A percentile compares a stretch with the other conserved stretches of the same genome.
phyloP scores from a whole-genome alignment of 2,888 invertebrate genomes.

The Gortyna flavago region DNA sequence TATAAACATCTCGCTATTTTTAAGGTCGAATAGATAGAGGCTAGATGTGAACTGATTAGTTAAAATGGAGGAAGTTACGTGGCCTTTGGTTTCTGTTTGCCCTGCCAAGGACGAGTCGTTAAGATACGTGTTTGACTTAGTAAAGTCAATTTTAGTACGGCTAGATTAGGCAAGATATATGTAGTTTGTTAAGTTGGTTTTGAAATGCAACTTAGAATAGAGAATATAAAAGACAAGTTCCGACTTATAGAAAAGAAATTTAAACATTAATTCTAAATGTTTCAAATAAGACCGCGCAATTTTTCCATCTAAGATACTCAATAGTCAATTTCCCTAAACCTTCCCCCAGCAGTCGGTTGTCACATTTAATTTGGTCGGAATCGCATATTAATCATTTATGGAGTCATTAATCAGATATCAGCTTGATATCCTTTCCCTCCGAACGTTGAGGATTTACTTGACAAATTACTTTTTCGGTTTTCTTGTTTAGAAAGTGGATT shows the following conservation, averaged over 20 bases:
- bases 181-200: slow-evolving; percentile 7
- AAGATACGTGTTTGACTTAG: slow-evolving; percentile 49
- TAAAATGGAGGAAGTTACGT: slow-evolving; percentile 61
- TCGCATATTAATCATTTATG: slow-evolving; percentile 80
- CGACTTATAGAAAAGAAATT: slow-evolving; percentile 16
- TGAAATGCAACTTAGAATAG: slow-evolving; percentile 1
- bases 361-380: slow-evolving; percentile 71
- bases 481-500: slow-evolving; percentile 76
- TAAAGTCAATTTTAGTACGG: slow-evolving; percentile 27
- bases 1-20: slow-evolving; percentile 54
- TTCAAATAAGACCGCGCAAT: slow-evolving; percentile 19
- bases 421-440: slow-evolving; percentile 75
- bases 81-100: slow-evolving; percentile 60
- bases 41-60: slow-evolving; percentile 67
- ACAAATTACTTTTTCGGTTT: slow-evolving; percentile 88
- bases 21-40: slow-evolving; percentile 63
- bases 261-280: slow-evolving; percentile 25
- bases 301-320: slow-evolving; percentile 48
- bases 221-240: not conserved
- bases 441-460: slow-evolving; percentile 85
- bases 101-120: slow-evolving; percentile 59
- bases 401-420: slow-evolving; percentile 81
- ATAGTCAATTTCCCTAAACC: slow-evolving; percentile 59
- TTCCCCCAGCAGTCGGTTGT: slow-evolving; percentile 60
- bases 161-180: slow-evolving; percentile 10